Conservation (phyloP, 2,888 invertebrate genomes). For the Ecliptopera silaceata region DNA sequence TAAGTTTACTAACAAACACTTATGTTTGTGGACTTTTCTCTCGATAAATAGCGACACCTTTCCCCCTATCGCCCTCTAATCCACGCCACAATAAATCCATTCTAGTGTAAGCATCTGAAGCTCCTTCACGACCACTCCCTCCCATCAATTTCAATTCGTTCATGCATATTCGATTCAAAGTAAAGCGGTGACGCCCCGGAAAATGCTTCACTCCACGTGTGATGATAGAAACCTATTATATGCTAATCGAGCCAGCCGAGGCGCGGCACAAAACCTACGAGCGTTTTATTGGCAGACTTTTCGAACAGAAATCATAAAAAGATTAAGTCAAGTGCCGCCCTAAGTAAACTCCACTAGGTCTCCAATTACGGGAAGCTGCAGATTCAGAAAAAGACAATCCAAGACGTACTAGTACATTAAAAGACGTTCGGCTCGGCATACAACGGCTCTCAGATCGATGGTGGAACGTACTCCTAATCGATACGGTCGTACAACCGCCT, state of each 20-base stretch:
- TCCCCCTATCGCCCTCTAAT: constrained; percentile 22
- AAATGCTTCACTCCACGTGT: constrained; percentile 38
- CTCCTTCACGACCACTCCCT: constrained; percentile 34
- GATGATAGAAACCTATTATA: constrained; percentile 25
- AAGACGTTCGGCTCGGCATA: constrained; percentile 62
- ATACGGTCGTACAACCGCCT: constrained; percentile 73
- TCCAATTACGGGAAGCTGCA: constrained; percentile 44
- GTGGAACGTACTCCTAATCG: constrained; percentile 69
- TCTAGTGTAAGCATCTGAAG: constrained; percentile 36
- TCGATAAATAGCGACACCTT: constrained; percentile 23
- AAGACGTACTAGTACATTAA: constrained; percentile 56
- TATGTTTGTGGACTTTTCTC: constrained; percentile 17
- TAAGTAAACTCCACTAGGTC: constrained; percentile 28
- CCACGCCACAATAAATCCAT: constrained; percentile 28
- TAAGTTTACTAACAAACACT: constrained; percentile 1
- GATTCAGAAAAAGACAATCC: constrained; percentile 48
- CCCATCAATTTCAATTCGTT: constrained; percentile 40
- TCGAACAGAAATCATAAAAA: constrained; percentile 26
- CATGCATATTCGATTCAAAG: constrained; percentile 40
- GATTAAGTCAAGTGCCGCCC: constrained; percentile 23
- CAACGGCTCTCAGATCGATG: constrained; percentile 66
- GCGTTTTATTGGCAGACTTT: constrained; percentile 17
- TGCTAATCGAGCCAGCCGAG: constrained; percentile 13
- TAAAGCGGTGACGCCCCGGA: constrained; percentile 37
- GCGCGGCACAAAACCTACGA: constrained; percentile 9